Evolutionary conservation across 2,797 vertebrate genomes (phyloP).

Genomic region (Malurus splendens): DNA sequence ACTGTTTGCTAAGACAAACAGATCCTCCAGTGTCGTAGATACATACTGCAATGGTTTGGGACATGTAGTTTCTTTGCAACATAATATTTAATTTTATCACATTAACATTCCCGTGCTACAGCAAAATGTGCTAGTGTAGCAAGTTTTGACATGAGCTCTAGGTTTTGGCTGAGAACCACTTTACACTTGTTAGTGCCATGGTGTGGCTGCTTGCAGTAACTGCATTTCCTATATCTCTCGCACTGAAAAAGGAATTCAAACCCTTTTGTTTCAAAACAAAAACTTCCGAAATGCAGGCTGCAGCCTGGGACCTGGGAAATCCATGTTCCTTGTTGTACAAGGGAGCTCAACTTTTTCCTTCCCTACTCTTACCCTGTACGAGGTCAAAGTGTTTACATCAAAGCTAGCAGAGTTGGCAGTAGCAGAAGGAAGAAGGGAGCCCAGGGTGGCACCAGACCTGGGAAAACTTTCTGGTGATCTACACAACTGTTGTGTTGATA

Average conservation of each 20-base stretch:
- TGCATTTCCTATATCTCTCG: not conserved
- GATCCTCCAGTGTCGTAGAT: not conserved
- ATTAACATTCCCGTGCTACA: conserved; percentile 25
- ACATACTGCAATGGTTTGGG: not conserved
- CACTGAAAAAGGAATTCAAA: not conserved
- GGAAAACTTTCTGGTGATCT: not conserved
- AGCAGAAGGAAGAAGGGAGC: not conserved
- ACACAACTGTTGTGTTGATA: not conserved
- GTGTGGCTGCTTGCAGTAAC: conserved; percentile 30
- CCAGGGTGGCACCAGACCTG: not conserved
- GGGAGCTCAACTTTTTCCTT: not conserved
- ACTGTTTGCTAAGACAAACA: not conserved
- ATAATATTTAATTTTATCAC: conserved; percentile 14
- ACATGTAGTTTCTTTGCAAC: conserved; percentile 10
- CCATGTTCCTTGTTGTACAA: accelerated
- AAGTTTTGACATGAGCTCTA: conserved; percentile 17
- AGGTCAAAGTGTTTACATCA: not conserved
- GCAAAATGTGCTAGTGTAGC: conserved; percentile 17
- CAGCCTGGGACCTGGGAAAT: not conserved
- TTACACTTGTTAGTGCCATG: conserved; percentile 17
- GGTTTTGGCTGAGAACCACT: not conserved
- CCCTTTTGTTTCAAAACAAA: not conserved
- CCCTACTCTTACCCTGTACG: not conserved
- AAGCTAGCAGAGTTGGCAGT: not conserved
- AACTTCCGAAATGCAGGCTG: not conserved